Conservation (phyloP, 37 sponge, comb jelly and placozoan species). For the Hexactinellida sp. region DNA sequence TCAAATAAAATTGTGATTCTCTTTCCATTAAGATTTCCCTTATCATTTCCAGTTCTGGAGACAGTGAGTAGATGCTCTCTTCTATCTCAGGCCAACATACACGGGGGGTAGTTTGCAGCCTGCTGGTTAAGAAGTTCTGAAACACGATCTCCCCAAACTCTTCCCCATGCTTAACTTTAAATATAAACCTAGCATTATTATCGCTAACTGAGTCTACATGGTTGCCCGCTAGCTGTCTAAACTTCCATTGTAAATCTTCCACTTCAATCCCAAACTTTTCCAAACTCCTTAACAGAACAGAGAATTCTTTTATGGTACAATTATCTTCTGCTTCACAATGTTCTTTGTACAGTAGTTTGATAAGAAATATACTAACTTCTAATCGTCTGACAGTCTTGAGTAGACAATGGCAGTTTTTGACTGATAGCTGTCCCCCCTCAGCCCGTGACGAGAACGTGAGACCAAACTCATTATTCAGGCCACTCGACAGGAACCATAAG, state of each 20-base stretch:
- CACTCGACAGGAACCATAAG: not conserved
- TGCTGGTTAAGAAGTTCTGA: not conserved
- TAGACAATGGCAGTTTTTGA: not conserved
- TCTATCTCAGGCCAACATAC: not conserved
- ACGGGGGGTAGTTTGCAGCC: not conserved
- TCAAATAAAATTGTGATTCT: not conserved
- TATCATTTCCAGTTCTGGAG: not conserved
- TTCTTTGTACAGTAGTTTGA: not conserved
- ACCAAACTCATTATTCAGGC: not conserved
- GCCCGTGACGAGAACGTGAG: not conserved
- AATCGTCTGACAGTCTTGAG: not conserved
- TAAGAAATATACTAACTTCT: not conserved
- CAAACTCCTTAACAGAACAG: not conserved
- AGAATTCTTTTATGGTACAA: not conserved
- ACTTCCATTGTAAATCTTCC: slow-evolving; percentile 3
- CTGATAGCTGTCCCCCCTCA: not conserved
- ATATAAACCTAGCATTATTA: not conserved
- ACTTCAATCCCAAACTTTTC: not conserved
- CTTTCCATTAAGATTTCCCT: not conserved
- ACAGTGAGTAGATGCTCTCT: not conserved
- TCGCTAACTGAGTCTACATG: not conserved
- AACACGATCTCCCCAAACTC: slow-evolving; percentile 1
- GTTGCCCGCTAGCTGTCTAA: not conserved
- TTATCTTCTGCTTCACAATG: not conserved
- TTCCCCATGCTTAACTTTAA: not conserved